Conservation (phyloP, 2,888 invertebrate genomes). For the Himalopsyche japonica region DNA sequence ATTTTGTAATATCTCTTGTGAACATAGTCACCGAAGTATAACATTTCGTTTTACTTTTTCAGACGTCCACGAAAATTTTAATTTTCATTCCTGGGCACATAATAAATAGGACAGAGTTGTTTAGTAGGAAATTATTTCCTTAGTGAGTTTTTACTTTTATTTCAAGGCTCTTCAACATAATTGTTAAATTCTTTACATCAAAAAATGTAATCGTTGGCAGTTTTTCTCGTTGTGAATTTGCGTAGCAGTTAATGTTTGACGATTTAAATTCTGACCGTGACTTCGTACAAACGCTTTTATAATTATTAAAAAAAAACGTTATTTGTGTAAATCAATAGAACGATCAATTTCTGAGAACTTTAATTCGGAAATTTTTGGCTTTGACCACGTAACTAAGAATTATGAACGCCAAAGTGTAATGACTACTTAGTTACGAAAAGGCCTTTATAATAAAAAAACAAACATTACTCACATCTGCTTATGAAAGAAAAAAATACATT, state of each 20-base stretch:
- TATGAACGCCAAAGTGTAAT: no score
- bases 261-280: no score
- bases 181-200: not conserved
- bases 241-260: not conserved
- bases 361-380: no score
- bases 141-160: not conserved
- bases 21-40: not conserved
- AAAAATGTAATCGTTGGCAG: not conserved
- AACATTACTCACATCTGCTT: no score
- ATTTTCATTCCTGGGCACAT: not conserved
- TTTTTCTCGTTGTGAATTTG: not conserved
- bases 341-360: no score
- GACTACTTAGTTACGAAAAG: not conserved
- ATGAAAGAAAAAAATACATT: no score
- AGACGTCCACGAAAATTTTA: not conserved
- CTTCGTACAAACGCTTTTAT: no score
- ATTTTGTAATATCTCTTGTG: not conserved
- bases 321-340: no score
- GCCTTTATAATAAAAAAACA: not conserved
- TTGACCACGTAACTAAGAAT: no score
- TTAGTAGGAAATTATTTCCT: not conserved
- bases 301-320: no score
- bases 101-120: not conserved
- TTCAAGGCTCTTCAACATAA: not conserved
- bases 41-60: not conserved